Conservation (phyloP, 2,888 invertebrate genomes). For the Stegana nigrithorax region DNA sequence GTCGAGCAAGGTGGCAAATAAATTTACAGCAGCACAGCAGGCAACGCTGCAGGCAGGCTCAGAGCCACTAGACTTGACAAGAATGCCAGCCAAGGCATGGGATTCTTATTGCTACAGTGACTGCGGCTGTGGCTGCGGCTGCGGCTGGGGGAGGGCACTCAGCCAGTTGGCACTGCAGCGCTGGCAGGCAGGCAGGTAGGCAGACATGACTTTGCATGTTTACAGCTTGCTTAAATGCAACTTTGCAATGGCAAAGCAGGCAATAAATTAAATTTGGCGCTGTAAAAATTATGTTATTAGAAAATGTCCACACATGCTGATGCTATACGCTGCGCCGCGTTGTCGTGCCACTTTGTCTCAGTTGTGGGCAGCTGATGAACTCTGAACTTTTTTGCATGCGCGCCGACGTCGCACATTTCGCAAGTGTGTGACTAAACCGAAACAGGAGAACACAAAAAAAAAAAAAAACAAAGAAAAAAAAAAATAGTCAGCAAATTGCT, state of each 20-base stretch:
- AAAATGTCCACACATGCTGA: constrained; percentile 28
- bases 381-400: background rate
- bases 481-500: no score
- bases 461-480: no score
- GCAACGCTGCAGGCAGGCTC: background rate
- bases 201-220: background rate
- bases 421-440: no score
- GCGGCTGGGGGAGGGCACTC: no score
- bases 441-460: background rate
- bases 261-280: constrained; percentile 38
- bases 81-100: no score
- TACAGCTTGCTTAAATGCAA: no score
- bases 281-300: constrained; percentile 40
- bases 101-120: no score
- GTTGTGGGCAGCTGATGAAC: no score
- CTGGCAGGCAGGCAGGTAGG: background rate
- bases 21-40: constrained; percentile 12
- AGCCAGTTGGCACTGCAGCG: no score
- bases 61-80: no score
- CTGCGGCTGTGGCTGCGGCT: no score
- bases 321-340: background rate
- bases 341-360: no score
- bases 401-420: background rate
- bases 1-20: constrained; percentile 3
- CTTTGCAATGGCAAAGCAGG: constrained; percentile 10